Base-by-base conservation (phyloP, 1,140 invertebrate genomes). In the Heliconius eleuchia region DNA sequence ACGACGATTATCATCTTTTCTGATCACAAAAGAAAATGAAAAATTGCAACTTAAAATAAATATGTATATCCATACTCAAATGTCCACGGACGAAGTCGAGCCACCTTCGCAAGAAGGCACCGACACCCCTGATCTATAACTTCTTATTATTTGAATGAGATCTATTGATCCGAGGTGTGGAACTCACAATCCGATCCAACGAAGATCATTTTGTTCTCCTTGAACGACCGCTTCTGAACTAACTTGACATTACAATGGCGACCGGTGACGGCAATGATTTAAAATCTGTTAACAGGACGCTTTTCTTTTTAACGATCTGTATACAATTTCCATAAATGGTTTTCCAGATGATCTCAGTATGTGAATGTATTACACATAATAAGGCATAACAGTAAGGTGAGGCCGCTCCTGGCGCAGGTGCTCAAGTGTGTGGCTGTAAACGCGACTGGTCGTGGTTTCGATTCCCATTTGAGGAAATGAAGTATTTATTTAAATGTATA, bases 221-320 rank as follows among this genome's bases (percentile, higher is more conserved):
- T 88, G 88, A 89, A 83, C 87, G 88, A 93, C 91, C 92, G 88
- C 91, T 93, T 94, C 91, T 93, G 92, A 93, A 92, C 91, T 90
- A 92, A 93, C 88, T 82, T 94, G 92, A 94, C 92, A 87, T 92
- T 90, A 93, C 92, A 94, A 94, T 94, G 88, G 92, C 85, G 86
- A 75, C 87, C 86, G 76, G 83, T 90, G 92, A 94, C 91, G 91
- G 92, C 92, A 92, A 93, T 94, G 92, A 93, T 94, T 94, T 94
- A 94, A 94, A 94, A 94, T 94, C 92, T 94, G 92, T 94, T 94
- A 94, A 94, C 92, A 94, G 92, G 89, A 92, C 91, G 91, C 80
- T 94, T 88, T 89, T 94, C 91, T 94, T 94, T 94, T 94, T 94
- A 94, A 93, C 92, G 91, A 93, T 92, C 91, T 87, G 91, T 92